Conservation (phyloP, 2,113 vertebrate species). For the Nettapus auritus region DNA sequence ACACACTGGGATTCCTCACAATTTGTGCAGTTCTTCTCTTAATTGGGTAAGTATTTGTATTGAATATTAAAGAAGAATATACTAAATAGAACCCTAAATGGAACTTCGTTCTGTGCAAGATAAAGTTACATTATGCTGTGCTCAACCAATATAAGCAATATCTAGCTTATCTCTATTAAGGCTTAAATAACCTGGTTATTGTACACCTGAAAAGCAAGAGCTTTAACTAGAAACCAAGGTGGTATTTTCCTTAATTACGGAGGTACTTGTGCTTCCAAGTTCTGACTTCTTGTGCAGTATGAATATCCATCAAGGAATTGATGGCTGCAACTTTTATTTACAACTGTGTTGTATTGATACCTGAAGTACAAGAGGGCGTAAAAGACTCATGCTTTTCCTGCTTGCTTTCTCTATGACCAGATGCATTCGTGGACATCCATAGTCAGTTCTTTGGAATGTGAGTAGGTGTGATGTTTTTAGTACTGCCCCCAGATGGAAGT, state of each 20-base stretch:
- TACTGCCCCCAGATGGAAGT: background rate
- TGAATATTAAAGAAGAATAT: background rate
- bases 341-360: background rate
- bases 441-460: background rate
- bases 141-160: background rate
- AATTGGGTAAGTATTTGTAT: constrained; percentile 90
- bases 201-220: background rate
- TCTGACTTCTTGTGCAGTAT: background rate
- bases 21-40: constrained; percentile 90
- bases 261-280: background rate
- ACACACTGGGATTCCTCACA: constrained; percentile 89
- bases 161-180: background rate
- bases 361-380: background rate
- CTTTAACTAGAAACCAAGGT: background rate
- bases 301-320: background rate
- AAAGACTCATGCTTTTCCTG: background rate
- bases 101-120: background rate
- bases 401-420: background rate
- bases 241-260: background rate
- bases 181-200: background rate
- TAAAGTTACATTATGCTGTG: background rate
- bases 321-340: background rate
- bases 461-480: background rate
- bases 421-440: background rate
- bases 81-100: background rate